Base-by-base conservation (phyloP, 2,888 invertebrate species). In the Boloria selene region DNA sequence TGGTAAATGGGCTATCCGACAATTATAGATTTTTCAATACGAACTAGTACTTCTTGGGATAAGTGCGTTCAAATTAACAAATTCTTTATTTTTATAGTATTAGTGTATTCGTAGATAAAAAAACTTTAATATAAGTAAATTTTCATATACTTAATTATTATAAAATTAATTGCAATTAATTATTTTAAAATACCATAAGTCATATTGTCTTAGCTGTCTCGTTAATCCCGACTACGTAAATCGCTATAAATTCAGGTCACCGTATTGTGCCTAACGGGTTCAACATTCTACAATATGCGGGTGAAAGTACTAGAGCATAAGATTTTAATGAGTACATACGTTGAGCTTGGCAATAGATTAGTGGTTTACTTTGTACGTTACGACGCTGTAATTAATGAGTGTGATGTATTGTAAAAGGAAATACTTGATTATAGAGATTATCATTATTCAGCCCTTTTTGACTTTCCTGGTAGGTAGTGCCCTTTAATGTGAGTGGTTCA, bases 301-400 rank as follows among this genome's bases (percentile, higher is more conserved):
- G 56, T 16, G 58, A 58, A 64, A 64, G 68, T 61, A 68, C 58
- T 68, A 44, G 68, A 13, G 68, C 68, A 53, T 58, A 59, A 68
- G 61, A 38, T 64, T 68, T 68, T 68, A 68, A 68, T 68, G 64
- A 68, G 44, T 58, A 56, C 45, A 22, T 49, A 49, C 26, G 44
- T 51, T 44, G 31, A 50, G 55, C 44, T 10, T 58, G 31, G 26
- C 13, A 50, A 56, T 56, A 64, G 51, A 64, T 64, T 56, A 64
- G 44, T 51, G 51, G 51, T 49, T 4, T 17, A 13, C 16, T 26
- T 58, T n/a, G 16, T 47, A 47, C 7, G 58, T 49, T 31, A 58
- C 58, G 13, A 5, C 22, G 31, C 42, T 45, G 44, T 44, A 56
- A 45, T 56, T 10, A 56, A 56, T 56, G n/a, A 22, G 38, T 16